Base-by-base conservation (phyloP, 2,797 vertebrate genomes). In the Phalanger gymnotis region DNA sequence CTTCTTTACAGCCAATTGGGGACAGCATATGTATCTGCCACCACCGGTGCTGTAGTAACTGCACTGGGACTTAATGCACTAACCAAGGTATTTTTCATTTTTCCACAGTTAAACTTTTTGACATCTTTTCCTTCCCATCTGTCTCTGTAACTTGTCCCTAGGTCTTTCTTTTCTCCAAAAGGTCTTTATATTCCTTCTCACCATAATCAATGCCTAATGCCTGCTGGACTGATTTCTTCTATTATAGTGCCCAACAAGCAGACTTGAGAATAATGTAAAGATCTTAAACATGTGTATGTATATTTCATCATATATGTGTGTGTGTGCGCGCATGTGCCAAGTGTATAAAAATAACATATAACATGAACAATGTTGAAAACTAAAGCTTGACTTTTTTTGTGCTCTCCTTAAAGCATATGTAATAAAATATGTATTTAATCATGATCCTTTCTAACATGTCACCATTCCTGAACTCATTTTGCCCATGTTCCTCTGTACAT, bases 21-120 rank as follows among this genome's bases (percentile, higher is more conserved):
- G 98, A 99, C 99, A 94, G 99, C 99, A 91, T 99, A 99, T 96
- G 99, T 99, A 97, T 99, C 99, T 97, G 99, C 99, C 93, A 99
- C 99, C 95, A 99, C 99, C 0, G 99, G 99, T 97, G 99, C 99
- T 53, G 99, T 99, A 0, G 99, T 98, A 91, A 99, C 99, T 58
- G 99, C 99, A 98, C 99, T 99, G 96, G 99, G 99, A 98, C 99
- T 99, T 97, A 99, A 99, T 95, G 99, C 99, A 91, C 98, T 99
- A 98, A 99, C 99, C 98, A 99, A 99, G 99, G 99, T 99, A 99
- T 96, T 94, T 5, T 31, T 90, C 22, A 5, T 95, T 90, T 81
- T 92, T 57, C 58, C 9, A 0, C 10, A 54, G 47, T 7, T 4
- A 40, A 73, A 28, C 14, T 0, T 53, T 31, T 31, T 34, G 0